Evolutionary conservation across 2,113 vertebrate genomes (phyloP).

Genomic region (Carassius auratus): DNA sequence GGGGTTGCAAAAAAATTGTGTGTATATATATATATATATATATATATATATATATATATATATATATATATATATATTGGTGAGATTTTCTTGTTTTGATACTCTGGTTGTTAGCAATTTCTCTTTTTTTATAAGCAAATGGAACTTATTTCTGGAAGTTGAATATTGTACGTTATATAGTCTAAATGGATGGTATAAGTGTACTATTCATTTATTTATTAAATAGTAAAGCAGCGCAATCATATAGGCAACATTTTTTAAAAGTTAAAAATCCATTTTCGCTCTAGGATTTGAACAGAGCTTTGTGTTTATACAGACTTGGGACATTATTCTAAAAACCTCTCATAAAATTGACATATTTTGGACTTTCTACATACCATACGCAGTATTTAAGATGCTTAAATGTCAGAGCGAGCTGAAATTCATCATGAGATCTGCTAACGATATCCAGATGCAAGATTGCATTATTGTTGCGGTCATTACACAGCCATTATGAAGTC

Average conservation of each 20-base stretch:
- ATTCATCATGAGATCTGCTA: slow-evolving; percentile 19
- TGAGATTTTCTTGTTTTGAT: no score
- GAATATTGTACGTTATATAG: neutral
- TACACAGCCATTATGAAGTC: neutral
- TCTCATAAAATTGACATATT: neutral
- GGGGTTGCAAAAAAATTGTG: no score
- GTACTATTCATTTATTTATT: no score
- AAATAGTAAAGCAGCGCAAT: neutral
- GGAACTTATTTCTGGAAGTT: neutral
- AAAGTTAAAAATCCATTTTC: neutral
- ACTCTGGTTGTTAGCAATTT: no score
- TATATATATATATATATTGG: no score
- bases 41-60: no score
- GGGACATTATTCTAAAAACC: neutral
- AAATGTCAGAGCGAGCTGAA: neutral
- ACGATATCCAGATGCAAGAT: slow-evolving; percentile 5
- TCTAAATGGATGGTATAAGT: no score
- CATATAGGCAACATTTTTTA: neutral
- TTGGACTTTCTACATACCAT: neutral
- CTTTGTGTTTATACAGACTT: neutral
- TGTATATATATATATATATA: no score
- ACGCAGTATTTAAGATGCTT: neutral
- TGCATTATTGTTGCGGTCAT: slow-evolving; percentile 11
- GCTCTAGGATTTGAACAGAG: neutral
- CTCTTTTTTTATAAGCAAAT: neutral